These are phyloP conservation scores for Harpalus rubripes DNA, from an alignment of 2,888 invertebrate species.

Conservation along the genomic window DNA sequence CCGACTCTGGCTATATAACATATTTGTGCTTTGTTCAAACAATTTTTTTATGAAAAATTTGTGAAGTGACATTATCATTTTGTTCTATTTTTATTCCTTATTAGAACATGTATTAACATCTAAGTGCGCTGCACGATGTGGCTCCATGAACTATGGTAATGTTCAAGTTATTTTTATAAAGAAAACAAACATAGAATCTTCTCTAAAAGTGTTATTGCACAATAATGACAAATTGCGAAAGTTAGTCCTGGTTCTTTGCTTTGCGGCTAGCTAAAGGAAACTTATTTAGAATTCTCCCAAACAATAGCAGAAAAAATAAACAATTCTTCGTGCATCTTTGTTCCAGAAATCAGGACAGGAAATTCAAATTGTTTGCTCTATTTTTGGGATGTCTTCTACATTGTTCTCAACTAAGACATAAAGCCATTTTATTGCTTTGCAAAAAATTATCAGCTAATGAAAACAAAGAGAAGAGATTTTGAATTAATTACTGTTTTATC, in stretches of 20 bases:
- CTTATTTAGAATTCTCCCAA: constrained; percentile 6
- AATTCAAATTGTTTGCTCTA: constrained; percentile 33
- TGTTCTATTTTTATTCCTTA: too few species aligned
- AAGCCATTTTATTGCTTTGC: constrained; percentile 31
- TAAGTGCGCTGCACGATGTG: not conserved
- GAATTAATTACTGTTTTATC: constrained; percentile 30
- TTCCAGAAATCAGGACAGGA: constrained; percentile 31
- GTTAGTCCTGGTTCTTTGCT: not conserved
- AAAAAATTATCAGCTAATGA: constrained; percentile 46
- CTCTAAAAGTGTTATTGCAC: not conserved
- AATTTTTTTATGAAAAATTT: too few species aligned
- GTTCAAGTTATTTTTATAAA: not conserved
- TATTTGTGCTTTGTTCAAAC: too few species aligned
- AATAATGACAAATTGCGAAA: not conserved
- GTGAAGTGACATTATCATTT: too few species aligned
- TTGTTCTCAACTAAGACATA: constrained; percentile 29
- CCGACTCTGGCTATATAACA: too few species aligned
- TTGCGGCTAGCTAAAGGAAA: constrained; percentile 5
- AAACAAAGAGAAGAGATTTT: constrained; percentile 39
- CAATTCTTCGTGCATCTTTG: constrained; percentile 28
- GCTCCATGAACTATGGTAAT: not conserved
- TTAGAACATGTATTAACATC: too few species aligned
- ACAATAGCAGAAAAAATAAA: constrained; percentile 22
- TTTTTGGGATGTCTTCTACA: constrained; percentile 33
- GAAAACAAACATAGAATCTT: not conserved